Percentiles rank a stretch among this genome's conserved stretches.
phyloP scores from a whole-genome alignment of 2,797 vertebrate genomes.

The Phoebastria nigripes region DNA sequence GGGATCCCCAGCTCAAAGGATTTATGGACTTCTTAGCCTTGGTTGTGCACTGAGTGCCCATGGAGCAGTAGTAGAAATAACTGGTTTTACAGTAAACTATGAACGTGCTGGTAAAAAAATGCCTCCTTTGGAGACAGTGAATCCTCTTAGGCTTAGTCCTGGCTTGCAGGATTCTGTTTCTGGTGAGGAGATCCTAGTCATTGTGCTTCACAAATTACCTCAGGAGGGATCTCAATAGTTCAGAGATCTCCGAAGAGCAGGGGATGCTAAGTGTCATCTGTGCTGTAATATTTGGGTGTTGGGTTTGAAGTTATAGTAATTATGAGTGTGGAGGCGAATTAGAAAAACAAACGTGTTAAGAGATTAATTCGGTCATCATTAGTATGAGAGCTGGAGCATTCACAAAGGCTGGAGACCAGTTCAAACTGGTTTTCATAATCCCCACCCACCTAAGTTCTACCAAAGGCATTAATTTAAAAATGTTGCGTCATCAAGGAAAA shows the following conservation, averaged over 20 bases:
- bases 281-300: slow-evolving; percentile 50
- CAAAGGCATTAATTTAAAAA: slow-evolving; percentile 54
- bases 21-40: not conserved
- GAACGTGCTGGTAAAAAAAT: not conserved
- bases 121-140: not conserved
- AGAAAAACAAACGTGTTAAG: slow-evolving; percentile 66
- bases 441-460: slow-evolving; percentile 50
- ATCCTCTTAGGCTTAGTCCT: not conserved
- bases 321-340: slow-evolving; percentile 54
- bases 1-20: not conserved
- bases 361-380: slow-evolving; percentile 62
- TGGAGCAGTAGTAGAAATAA: not conserved
- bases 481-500: slow-evolving; percentile 10
- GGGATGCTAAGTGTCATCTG: not conserved
- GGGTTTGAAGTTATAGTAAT: slow-evolving; percentile 40
- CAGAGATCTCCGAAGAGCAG: not conserved
- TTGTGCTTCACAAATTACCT: not conserved
- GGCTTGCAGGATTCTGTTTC: not conserved
- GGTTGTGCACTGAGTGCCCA: not conserved
- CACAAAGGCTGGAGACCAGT: slow-evolving; percentile 46
- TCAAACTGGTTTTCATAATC: slow-evolving; percentile 58
- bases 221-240: not conserved
- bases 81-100: not conserved
- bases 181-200: not conserved
- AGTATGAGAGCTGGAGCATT: slow-evolving; percentile 26